Evolutionary conservation across 2,888 invertebrate species (phyloP).

Genomic region (Stenotaenia linearis): DNA sequence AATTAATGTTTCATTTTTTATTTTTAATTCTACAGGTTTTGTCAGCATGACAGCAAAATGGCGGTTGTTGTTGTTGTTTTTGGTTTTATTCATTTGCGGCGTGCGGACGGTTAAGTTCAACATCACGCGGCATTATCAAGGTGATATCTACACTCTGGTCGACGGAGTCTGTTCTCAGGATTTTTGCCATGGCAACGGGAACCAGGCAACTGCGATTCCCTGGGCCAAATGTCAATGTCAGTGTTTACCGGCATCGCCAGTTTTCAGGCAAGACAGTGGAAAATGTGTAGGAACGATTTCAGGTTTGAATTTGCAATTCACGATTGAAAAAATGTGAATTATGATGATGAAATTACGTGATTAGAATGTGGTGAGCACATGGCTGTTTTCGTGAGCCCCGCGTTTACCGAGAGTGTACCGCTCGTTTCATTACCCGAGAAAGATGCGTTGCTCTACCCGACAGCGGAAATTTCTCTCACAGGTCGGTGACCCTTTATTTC

Average conservation of each 20-base stretch:
- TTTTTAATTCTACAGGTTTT: neutral
- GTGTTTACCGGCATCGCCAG: slow-evolving; percentile 67
- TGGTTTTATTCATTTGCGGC: neutral
- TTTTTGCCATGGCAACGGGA: slow-evolving; percentile 44
- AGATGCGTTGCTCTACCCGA: slow-evolving; percentile 82
- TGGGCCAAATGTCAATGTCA: slow-evolving; percentile 63
- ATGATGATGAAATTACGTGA: neutral
- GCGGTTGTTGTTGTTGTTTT: neutral
- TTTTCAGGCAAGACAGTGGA: slow-evolving; percentile 75
- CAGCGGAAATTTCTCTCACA: slow-evolving; percentile 74
- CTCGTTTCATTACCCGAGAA: slow-evolving; percentile 77
- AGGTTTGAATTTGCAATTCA: slow-evolving; percentile 52
- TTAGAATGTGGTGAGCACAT: slow-evolving; percentile 63
- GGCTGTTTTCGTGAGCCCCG: slow-evolving; percentile 68
- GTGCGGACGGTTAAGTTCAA: slow-evolving; percentile 42
- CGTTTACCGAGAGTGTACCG: slow-evolving; percentile 69
- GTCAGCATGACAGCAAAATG: neutral
- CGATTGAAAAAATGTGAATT: neutral
- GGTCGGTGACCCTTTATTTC: slow-evolving; percentile 51
- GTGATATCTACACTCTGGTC: slow-evolving; percentile 59
- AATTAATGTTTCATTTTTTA: neutral
- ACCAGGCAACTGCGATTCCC: slow-evolving; percentile 45
- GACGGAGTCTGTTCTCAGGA: slow-evolving; percentile 32
- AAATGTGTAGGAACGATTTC: slow-evolving; percentile 80
- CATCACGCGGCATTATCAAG: slow-evolving; percentile 57